Evolutionary conservation across 2,113 vertebrate genomes (phyloP).

Genomic region (Barbus barbus): DNA sequence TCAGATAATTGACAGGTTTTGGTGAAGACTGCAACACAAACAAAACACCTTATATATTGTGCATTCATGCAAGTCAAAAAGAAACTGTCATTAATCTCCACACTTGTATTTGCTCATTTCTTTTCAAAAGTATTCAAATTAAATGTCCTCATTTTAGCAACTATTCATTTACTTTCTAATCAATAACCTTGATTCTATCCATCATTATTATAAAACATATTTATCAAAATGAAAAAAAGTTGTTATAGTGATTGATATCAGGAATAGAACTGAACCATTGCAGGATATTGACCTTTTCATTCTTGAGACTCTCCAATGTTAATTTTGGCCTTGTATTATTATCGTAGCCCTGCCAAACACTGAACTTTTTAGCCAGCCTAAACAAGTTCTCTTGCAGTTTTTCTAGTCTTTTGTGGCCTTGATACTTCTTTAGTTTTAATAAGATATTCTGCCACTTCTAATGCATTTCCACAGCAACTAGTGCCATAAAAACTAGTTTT

Average conservation of each 20-base stretch:
- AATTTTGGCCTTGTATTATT: background rate
- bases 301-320: background rate
- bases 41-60: background rate
- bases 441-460: background rate
- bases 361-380: no score
- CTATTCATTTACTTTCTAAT: background rate
- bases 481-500: no score
- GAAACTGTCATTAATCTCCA: background rate
- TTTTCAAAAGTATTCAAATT: background rate
- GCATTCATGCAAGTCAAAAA: background rate
- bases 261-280: no score
- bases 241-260: no score
- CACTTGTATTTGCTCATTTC: background rate
- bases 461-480: background rate
- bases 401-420: background rate
- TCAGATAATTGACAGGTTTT: conserved; percentile 43
- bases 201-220: no score
- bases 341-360: background rate
- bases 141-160: background rate
- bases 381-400: background rate
- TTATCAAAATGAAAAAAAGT: no score
- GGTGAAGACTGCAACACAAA: background rate
- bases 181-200: no score
- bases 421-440: background rate
- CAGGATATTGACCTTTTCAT: background rate